Evolutionary conservation across 1,140 invertebrate genomes (phyloP), one percentile per base, ranked within the genome.

Genomic region (Drosophila sp.): DNA sequence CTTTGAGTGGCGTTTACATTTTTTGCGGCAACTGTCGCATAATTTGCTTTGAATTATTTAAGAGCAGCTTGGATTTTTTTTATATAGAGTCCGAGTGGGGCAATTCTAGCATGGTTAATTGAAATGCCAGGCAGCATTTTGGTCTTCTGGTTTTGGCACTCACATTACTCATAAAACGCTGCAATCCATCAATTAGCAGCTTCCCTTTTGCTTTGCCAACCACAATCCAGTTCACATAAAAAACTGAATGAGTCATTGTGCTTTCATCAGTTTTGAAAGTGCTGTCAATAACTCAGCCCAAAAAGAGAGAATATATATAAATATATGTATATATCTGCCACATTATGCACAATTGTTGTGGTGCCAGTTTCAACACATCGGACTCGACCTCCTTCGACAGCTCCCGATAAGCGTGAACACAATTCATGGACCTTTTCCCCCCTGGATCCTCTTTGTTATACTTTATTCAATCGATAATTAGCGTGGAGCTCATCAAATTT

Each of bases 41-140:
- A 87, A 87, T 83, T 87, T 82, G 76, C 83, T 87, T 87, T 87
- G 83, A 89, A 87, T 87, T 89, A 87, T 87, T 87, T 79, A 87
- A 87, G 72, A 66, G 76, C 41, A 25, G 64, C 63, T 67, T 45
- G 18, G 18, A 6, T 56, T 18, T 18, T 41, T 56, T 48, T 51
- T 36, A 7, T 13, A 14, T 13, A 36, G 14, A 56, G 54, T 58
- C 36, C 50, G 34, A 66, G 59, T 50, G 43, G 13, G 64, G 48
- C 50, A 71, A 82, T 75, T 72, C 64, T 74, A 61, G 58, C 82
- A 76, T 73, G 78, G 48, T 82, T 81, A 86, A 86, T 86, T 86
- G 76, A 80, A 87, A 78, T 81, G 62, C 70, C 59, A 78, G 61
- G 61, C 64, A 65, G 80, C 76, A 79, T 79, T 83, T 67, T 38